Percentiles rank a stretch among this genome's conserved stretches.
Evolutionary conservation across 2,797 vertebrate genomes (phyloP).

Genomic region (Allobates femoralis): DNA sequence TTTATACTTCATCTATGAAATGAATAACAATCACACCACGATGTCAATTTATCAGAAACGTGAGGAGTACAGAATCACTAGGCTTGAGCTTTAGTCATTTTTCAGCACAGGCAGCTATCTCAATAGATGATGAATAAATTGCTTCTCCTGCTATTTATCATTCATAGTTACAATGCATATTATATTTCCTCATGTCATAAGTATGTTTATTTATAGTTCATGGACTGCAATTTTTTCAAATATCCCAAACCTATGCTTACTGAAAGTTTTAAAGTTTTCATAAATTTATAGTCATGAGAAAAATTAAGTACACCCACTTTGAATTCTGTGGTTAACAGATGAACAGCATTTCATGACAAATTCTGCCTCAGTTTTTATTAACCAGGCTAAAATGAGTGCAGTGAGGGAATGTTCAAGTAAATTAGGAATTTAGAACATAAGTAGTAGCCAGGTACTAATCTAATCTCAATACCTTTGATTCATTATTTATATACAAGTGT

Average conservation of each 20-base stretch:
- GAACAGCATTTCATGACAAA: no score
- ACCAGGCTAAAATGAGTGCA: no score
- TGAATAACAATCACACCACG: constrained; percentile 36
- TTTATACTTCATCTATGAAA: constrained; percentile 33
- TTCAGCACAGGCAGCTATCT: not conserved
- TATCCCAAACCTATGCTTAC: not conserved
- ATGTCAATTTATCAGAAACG: constrained; percentile 44
- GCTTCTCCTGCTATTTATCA: constrained; percentile 2
- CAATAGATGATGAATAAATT: constrained; percentile 20
- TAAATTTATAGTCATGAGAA: no score
- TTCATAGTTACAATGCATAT: not conserved
- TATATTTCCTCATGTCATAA: not conserved
- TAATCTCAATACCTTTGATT: no score
- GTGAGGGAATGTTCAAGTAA: no score
- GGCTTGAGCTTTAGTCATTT: constrained; percentile 8
- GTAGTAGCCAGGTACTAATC: no score
- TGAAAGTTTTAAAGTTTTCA: no score
- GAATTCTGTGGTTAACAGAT: no score
- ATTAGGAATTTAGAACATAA: no score
- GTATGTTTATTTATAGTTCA: not conserved
- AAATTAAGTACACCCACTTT: no score
- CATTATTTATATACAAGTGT: no score
- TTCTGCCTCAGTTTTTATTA: no score
- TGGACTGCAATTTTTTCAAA: not conserved
- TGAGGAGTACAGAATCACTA: constrained; percentile 11